Percentiles rank a stretch among this genome's conserved stretches.
These are phyloP conservation scores for Conomelus anceps DNA, from an alignment of 2,888 invertebrate species.

Conservation along the genomic window DNA sequence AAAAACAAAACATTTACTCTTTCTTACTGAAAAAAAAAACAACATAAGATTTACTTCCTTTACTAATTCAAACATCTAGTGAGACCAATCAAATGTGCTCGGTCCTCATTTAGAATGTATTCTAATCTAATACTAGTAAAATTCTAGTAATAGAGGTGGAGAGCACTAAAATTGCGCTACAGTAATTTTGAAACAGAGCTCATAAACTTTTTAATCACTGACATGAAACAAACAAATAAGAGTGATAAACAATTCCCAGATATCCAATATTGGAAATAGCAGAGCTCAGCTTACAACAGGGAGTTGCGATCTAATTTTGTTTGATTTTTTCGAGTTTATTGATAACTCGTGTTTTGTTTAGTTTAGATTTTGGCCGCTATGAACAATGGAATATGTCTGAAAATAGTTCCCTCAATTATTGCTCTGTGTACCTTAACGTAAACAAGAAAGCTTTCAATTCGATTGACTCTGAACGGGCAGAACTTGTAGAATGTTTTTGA, in stretches of 20 bases:
- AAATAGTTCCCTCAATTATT: not conserved
- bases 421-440: not conserved
- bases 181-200: too few species aligned
- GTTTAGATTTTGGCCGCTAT: not conserved
- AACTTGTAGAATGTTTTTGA: not conserved
- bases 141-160: too few species aligned
- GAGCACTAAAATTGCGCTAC: too few species aligned
- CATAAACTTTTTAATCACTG: too few species aligned
- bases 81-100: too few species aligned
- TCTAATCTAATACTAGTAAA: too few species aligned
- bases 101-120: too few species aligned
- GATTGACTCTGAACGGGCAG: not conserved
- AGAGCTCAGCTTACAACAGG: not conserved
- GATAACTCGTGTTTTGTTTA: not conserved
- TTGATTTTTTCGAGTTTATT: not conserved
- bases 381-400: not conserved
- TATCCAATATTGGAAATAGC: not conserved
- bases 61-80: too few species aligned
- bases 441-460: not conserved
- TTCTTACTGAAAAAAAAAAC: too few species aligned
- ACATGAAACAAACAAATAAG: not conserved
- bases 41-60: too few species aligned
- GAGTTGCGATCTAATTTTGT: not conserved
- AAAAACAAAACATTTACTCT: too few species aligned
- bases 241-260: not conserved